A percentile compares a stretch with the other conserved stretches of the same genome.
Conservation (phyloP, 2,797 vertebrate genomes). For the Bradypus variegatus region DNA sequence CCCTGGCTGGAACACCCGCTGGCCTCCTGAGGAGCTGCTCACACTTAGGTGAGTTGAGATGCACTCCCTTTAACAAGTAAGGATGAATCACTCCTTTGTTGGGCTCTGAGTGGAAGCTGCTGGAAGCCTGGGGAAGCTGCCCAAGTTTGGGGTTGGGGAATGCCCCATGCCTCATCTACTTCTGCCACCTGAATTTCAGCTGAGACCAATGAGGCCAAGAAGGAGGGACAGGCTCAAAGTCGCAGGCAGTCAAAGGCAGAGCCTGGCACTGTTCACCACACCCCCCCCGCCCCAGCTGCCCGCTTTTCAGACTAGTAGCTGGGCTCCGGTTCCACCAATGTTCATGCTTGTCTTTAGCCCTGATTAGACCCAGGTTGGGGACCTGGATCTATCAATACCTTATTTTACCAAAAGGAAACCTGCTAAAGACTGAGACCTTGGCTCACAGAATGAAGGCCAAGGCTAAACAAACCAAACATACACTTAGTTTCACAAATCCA, state of each 20-base stretch:
- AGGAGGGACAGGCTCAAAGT: not conserved
- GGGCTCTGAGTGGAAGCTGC: not conserved
- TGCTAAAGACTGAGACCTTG: not conserved
- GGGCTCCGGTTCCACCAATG: not conserved
- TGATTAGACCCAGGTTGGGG: not conserved
- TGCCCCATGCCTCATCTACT: not conserved
- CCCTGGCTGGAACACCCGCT: not conserved
- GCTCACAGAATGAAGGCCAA: accelerated
- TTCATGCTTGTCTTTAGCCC: not conserved
- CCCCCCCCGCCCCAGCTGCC: not conserved
- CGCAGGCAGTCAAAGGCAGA: not conserved
- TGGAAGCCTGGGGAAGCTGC: not conserved
- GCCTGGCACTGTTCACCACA: not conserved
- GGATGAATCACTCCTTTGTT: not conserved
- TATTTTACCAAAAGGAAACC: not conserved
- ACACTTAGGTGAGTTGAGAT: accelerated
- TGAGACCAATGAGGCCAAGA: not conserved
- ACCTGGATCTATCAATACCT: not conserved
- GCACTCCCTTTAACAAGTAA: not conserved
- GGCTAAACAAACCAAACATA: not conserved
- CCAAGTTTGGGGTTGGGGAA: not conserved
- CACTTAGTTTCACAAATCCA: not conserved
- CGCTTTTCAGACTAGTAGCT: not conserved
- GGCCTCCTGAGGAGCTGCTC: not conserved
- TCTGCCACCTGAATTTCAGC: not conserved